Evolutionary conservation across 2,113 vertebrate species (phyloP), one percentile per base, ranked within the genome.

Genomic region (Sardina pilchardus): DNA sequence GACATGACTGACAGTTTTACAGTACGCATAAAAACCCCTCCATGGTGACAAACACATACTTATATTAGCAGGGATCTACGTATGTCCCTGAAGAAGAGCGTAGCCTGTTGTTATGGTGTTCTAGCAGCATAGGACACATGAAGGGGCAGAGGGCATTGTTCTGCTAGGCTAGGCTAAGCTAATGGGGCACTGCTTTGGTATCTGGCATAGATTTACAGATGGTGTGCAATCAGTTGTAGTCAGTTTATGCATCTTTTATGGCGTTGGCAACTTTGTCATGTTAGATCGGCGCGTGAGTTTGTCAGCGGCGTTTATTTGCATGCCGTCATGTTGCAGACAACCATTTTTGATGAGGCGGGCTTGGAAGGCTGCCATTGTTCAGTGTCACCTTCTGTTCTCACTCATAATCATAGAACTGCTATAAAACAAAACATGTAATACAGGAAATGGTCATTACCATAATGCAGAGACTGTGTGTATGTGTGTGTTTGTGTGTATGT

Each of bases 1-100:
- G 30, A 86, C 83, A 4, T 91, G 89, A 91, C 86, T 92, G 94
- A 94, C 94, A 94, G 93, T 83, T 94, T 95, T 94, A 95, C 91
- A 88, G 84, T 84, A 75, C 47, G 87, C 91, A 89, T 94, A 93
- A 95, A 88, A 93, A 93, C 85, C 84, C 16, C 88, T 91, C 88
- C 53, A 87, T 63, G 83, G 87, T 90, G 85, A 88, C 85, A 84
- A 84, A 53, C 82, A 45, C 48, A 42, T 47, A 84, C 81, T 88
- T 88, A 89, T 81, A 92, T 86, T 91, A 85, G 84, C 86, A 39
- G 78, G 56, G 81, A 48, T 81, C 8, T 12, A 19, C 53, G 6
- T 12, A 19, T 19, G 6, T 71, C 71, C 34, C 34, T 14, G 16
- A 78, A 78, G 16, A 78, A 78, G 71, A 78, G 34, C 14, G 16